Conservation (phyloP, 2,113 vertebrate species). For the Anoura caudifer region DNA sequence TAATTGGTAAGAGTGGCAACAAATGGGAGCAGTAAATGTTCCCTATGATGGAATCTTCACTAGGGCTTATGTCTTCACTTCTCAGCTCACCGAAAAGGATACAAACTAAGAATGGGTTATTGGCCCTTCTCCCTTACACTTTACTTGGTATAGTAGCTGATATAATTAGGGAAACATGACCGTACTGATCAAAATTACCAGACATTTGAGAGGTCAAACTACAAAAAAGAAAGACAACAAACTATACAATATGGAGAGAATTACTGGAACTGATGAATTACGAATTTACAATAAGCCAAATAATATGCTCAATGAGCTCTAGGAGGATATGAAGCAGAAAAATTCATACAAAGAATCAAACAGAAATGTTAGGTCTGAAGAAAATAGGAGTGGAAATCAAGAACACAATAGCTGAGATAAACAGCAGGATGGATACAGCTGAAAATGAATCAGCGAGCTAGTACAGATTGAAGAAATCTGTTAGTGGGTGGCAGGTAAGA, state of each 20-base stretch:
- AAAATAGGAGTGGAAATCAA: not conserved
- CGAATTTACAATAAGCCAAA: not conserved
- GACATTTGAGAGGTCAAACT: not conserved
- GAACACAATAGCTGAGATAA: not conserved
- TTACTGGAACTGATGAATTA: not conserved
- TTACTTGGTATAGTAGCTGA: not conserved
- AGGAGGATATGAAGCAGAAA: not conserved
- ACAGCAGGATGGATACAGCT: not conserved
- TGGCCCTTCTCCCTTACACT: not conserved
- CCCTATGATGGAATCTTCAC: not conserved
- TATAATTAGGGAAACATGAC: not conserved
- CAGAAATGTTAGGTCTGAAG: not conserved
- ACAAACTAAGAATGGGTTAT: not conserved
- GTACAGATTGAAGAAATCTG: not conserved
- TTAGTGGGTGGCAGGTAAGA: not conserved
- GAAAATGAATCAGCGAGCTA: not conserved
- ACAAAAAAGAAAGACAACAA: not conserved
- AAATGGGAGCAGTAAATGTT: not conserved
- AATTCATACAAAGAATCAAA: not conserved
- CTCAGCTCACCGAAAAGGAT: not conserved
- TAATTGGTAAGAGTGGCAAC: not conserved
- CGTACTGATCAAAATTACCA: not conserved
- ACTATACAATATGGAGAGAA: not conserved
- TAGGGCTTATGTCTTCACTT: not conserved
- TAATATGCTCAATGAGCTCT: not conserved